Percentiles rank a stretch among this genome's conserved stretches.
Conservation (phyloP, 2,797 vertebrate species). For the Darevskia nairensis region DNA sequence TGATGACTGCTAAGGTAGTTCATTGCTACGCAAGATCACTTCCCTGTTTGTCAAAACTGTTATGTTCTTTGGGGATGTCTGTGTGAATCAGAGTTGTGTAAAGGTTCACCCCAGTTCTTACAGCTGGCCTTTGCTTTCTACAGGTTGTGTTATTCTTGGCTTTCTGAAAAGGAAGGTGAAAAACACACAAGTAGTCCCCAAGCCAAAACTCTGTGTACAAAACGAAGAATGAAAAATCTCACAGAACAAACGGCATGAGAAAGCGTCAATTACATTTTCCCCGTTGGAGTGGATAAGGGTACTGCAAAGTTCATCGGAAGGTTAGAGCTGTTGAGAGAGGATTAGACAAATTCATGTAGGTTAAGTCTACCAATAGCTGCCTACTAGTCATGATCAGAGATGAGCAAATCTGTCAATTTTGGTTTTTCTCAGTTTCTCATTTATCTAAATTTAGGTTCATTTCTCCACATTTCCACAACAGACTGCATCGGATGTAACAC, state of each 20-base stretch:
- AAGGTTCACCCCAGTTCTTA: not conserved
- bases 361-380: not conserved
- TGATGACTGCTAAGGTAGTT: not conserved
- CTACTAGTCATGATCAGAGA: not conserved
- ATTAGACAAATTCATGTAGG: not conserved
- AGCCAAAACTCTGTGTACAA: not conserved
- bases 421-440: too few relatives aligned
- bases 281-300: not conserved
- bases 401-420: too few relatives aligned
- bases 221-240: not conserved
- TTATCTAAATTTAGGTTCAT: too few relatives aligned
- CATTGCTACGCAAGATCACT: not conserved
- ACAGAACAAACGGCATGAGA: not conserved
- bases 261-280: not conserved
- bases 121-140: not conserved
- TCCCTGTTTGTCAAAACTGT: not conserved
- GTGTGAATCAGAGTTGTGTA: not conserved
- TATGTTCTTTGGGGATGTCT: not conserved
- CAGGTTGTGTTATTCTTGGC: conserved; percentile 5
- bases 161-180: not conserved
- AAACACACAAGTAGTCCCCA: too few relatives aligned
- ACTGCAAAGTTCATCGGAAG: not conserved
- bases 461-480: too few relatives aligned
- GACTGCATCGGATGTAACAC: too few relatives aligned
- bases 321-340: not conserved